Conservation (phyloP, 2,113 vertebrate species). For the Cygnus buccinator region DNA sequence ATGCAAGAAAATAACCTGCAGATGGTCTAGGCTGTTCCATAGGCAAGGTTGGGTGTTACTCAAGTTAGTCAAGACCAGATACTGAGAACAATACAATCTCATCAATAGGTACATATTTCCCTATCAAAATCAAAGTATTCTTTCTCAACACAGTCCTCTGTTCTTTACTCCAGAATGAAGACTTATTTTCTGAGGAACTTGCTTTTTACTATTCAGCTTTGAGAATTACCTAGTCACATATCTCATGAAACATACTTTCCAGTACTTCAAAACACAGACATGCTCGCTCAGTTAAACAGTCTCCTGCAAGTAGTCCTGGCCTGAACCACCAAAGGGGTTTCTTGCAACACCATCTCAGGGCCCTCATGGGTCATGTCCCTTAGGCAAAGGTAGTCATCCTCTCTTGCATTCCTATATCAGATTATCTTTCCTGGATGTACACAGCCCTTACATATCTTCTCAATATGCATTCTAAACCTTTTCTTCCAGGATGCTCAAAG, state of each 20-base stretch:
- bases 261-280: neutral
- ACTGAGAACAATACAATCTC: neutral
- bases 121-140: neutral
- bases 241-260: neutral
- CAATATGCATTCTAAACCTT: fast-evolving
- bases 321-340: neutral
- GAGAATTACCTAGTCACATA: neutral
- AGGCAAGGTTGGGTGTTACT: neutral
- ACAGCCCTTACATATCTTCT: neutral
- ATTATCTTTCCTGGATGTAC: neutral
- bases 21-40: neutral
- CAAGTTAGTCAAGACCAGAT: neutral
- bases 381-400: neutral
- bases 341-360: neutral
- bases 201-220: neutral
- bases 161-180: neutral
- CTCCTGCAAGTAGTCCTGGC: neutral
- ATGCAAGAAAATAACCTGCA: neutral
- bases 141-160: neutral
- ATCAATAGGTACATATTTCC: neutral
- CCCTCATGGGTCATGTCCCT: neutral
- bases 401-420: neutral
- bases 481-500: neutral
- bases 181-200: neutral
- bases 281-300: neutral